These are phyloP conservation scores for Babylonia areolata DNA, from an alignment of 1,140 invertebrate species.

Conservation along the genomic window DNA sequence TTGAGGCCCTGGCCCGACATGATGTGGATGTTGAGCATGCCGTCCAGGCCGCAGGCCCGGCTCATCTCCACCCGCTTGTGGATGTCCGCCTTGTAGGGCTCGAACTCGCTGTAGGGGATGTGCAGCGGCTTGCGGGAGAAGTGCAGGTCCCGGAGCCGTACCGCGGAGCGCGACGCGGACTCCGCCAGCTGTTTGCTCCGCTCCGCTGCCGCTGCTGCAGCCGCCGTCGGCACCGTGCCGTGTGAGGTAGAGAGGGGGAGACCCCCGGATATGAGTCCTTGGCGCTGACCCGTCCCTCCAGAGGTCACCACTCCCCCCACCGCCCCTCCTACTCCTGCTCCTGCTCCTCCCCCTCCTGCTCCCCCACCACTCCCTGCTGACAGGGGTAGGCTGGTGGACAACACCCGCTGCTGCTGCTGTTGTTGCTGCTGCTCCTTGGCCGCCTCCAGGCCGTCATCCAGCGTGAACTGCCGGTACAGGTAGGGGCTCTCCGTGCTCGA, in stretches of 20 bases:
- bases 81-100: slow-evolving; percentile 69
- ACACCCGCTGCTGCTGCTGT: not conserved
- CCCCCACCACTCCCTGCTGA: slow-evolving; percentile 27
- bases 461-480: slow-evolving; percentile 53
- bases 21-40: slow-evolving; percentile 93
- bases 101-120: slow-evolving; percentile 73
- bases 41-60: slow-evolving; percentile 84
- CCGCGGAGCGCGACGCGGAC: slow-evolving; percentile 39
- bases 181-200: slow-evolving; percentile 47
- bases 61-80: slow-evolving; percentile 63
- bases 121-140: slow-evolving; percentile 71
- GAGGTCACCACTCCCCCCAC: slow-evolving; percentile 31
- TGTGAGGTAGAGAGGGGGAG: slow-evolving; percentile 66
- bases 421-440: slow-evolving; percentile 24
- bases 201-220: slow-evolving; percentile 26
- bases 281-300: slow-evolving; percentile 40
- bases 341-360: slow-evolving; percentile 29
- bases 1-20: slow-evolving; percentile 91
- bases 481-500: slow-evolving; percentile 61
- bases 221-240: slow-evolving; percentile 55
- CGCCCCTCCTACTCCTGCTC: slow-evolving; percentile 27
- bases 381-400: slow-evolving; percentile 19
- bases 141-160: slow-evolving; percentile 69
- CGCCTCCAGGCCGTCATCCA: slow-evolving; percentile 24
- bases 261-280: slow-evolving; percentile 49